A percentile compares a stretch with the other conserved stretches of the same genome.
Evolutionary conservation across 2,797 vertebrate species (phyloP).

Genomic region (Phoebastria nigripes): DNA sequence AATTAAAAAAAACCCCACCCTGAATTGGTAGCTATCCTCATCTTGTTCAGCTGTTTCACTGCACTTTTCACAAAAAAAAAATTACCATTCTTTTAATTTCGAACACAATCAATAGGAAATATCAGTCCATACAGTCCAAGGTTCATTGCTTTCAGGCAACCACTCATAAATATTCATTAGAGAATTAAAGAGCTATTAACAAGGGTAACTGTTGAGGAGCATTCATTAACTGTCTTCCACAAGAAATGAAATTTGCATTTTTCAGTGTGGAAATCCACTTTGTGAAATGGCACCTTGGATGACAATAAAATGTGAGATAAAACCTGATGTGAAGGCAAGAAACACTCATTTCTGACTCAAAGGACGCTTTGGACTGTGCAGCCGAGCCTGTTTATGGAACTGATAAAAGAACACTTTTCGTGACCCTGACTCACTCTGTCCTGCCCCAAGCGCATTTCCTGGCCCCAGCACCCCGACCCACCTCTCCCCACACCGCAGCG

Average conservation of each 20-base stretch:
- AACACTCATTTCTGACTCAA: not conserved
- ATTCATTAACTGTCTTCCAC: conserved; percentile 29
- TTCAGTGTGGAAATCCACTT: not conserved
- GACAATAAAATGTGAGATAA: not conserved
- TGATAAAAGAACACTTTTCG: accelerated
- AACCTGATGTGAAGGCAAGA: not conserved
- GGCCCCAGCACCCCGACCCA: not conserved
- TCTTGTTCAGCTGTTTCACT: not conserved
- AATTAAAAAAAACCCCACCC: not conserved
- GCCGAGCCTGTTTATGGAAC: accelerated
- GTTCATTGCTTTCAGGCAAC: not conserved
- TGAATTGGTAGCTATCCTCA: not conserved
- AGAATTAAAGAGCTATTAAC: conserved; percentile 31
- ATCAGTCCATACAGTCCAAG: not conserved
- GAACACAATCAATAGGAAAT: not conserved
- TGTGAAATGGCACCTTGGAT: not conserved
- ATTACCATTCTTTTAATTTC: not conserved
- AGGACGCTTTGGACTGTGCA: not conserved
- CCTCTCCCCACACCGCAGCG: not conserved
- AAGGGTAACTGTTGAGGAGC: not conserved
- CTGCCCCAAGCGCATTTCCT: accelerated
- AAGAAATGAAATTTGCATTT: conserved; percentile 33
- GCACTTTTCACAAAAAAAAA: not conserved
- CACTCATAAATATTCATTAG: conserved; percentile 32
- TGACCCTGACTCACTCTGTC: accelerated